Percentiles rank a stretch among this genome's conserved stretches.
These are phyloP conservation scores for Trematocara zebra DNA, from an alignment of 2,113 vertebrate species.

Conservation along the genomic window DNA sequence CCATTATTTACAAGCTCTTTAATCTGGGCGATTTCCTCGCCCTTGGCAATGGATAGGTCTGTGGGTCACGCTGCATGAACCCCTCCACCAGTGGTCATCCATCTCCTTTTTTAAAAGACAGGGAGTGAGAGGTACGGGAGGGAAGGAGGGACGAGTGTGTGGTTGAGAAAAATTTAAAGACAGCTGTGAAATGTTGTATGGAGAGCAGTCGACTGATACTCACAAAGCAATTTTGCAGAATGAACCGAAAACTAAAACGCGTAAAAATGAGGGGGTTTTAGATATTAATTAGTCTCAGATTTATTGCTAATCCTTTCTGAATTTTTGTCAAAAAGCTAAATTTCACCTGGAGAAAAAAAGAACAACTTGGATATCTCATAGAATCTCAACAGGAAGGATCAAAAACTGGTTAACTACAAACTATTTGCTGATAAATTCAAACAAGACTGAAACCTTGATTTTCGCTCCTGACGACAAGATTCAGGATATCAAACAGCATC, in stretches of 20 bases:
- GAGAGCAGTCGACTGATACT: background rate
- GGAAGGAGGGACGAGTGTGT: background rate
- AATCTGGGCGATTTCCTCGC: conserved; percentile 72
- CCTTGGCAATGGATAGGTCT: conserved; percentile 73
- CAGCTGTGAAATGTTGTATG: background rate
- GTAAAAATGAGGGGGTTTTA: accelerated
- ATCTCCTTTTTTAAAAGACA: conserved; percentile 53
- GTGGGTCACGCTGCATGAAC: conserved; percentile 61
- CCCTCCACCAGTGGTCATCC: conserved; percentile 51
- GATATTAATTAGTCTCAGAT: background rate
- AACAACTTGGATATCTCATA: background rate
- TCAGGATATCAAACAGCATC: no score
- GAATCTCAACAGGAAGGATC: background rate
- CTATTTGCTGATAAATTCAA: no score
- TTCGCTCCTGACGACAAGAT: no score
- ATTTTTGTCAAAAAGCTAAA: background rate
- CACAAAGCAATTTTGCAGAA: background rate
- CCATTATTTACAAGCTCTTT: conserved; percentile 73
- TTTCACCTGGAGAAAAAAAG: background rate
- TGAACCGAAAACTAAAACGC: accelerated
- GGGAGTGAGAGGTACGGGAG: background rate
- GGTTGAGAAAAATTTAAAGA: background rate
- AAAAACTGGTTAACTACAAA: no score
- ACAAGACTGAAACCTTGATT: no score
- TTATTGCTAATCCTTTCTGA: accelerated